Base-by-base conservation (phyloP, 1,140 invertebrate genomes). In the Eurosta solidaginis region DNA sequence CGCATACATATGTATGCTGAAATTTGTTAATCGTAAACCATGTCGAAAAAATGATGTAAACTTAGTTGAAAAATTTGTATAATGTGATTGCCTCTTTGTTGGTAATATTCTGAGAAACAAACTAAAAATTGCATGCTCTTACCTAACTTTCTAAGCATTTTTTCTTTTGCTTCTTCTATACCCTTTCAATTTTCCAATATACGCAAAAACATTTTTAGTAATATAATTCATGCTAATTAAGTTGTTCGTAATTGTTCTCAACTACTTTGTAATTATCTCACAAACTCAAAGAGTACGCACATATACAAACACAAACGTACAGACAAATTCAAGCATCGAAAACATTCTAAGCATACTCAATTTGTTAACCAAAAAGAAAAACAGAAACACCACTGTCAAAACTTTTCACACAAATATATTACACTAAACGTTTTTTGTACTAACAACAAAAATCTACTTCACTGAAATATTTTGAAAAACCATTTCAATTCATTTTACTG, bases 351-450 rank as follows among this genome's bases (percentile, higher is more conserved):
- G 22, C 20, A 40, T 40, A 68, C n/a, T 36, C 17, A 36, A 40
- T 22, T 17, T n/a, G 54, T 36, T 59, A 40, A 68, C 33, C 33
- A 68, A 68, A 68, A 68, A n/a, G n/a, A n/a, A n/a, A n/a, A n/a
- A n/a, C n/a, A n/a, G n/a, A n/a, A n/a, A n/a, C 33, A 40, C 59
- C 59, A 68, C 49, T 68, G 27, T 40, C 25, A 12, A 68, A 68
- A 68, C 59, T 68, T 68, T 68, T 40, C 59, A n/a, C 33, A 68
- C 59, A 68, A 42, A 29, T 68, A 29, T 68, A 68, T 68, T 68
- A 40, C 59, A 9, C 22, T 3, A 1, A 20, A 68, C n/a, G 59
- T 68, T 68, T 68, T n/a, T 68, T 68, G 59, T 9, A 10, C 59
- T 47, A 68, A 9, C 59, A 40, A 12, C 17, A 68, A 25, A 59